Conservation (phyloP, 2,888 invertebrate species). For the Spialia ferax region DNA sequence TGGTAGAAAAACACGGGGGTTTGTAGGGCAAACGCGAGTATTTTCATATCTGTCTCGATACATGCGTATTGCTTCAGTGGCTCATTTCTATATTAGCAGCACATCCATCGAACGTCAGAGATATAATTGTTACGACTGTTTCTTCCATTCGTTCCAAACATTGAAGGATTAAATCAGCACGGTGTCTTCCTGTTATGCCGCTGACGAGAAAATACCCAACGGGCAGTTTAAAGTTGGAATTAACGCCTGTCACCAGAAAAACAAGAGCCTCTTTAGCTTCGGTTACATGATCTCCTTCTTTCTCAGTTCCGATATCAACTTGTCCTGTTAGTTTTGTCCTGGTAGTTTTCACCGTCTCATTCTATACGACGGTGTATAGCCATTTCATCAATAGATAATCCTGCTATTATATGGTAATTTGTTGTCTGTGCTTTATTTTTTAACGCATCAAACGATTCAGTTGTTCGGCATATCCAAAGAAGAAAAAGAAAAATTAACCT, state of each 20-base stretch:
- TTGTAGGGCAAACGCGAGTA: too few species aligned
- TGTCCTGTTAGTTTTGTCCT: background rate
- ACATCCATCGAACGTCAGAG: constrained; percentile 1
- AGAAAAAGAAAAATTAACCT: too few species aligned
- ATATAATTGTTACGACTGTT: background rate
- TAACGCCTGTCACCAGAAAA: background rate
- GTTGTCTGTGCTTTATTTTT: background rate
- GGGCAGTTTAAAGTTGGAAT: background rate
- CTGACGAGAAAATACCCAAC: constrained; percentile 5
- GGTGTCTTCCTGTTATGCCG: background rate
- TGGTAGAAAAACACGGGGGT: too few species aligned
- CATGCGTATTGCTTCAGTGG: too few species aligned
- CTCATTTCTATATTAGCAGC: background rate
- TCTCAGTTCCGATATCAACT: background rate
- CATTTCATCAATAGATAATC: constrained; percentile 1
- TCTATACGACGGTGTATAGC: background rate
- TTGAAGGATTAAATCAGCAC: background rate
- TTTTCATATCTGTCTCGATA: too few species aligned
- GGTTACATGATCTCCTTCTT: background rate
- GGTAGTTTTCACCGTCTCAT: background rate
- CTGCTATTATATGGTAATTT: background rate
- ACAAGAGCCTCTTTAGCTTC: constrained; percentile 8
- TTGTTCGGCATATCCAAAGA: too few species aligned
- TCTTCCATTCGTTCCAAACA: background rate
- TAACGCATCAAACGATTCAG: too few species aligned